Percentiles rank a stretch among this genome's conserved stretches.
phyloP scores from a whole-genome alignment of 1,140 invertebrate genomes.

The Cyphomyrmex costatus region DNA sequence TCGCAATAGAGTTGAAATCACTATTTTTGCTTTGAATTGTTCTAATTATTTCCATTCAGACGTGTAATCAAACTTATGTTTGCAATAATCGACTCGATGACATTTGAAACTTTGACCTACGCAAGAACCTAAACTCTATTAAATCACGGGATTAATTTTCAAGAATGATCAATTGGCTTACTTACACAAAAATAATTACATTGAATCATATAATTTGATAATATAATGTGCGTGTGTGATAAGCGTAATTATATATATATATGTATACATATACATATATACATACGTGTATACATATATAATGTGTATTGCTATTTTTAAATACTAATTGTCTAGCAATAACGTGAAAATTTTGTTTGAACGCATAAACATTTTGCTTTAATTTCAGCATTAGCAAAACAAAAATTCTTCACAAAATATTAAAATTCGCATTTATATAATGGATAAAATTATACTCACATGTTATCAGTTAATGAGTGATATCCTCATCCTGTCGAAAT shows the following conservation, averaged over 20 bases:
- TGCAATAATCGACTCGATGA: background rate
- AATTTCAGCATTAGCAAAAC: background rate
- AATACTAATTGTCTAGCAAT: no score
- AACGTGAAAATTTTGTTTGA: background rate
- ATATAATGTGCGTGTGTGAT: no score
- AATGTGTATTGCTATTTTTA: no score
- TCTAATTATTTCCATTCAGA: background rate
- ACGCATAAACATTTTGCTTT: background rate
- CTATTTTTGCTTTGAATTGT: background rate
- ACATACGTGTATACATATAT: no score
- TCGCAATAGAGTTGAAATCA: background rate
- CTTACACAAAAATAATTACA: no score
- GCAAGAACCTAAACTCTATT: background rate
- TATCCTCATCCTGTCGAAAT: constrained; percentile 56
- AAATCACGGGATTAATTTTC: background rate
- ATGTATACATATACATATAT: no score
- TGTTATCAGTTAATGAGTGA: constrained; percentile 77
- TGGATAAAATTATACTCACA: constrained; percentile 70
- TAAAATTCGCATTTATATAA: background rate
- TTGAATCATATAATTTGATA: no score
- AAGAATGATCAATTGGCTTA: no score
- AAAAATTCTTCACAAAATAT: background rate
- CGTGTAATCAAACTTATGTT: background rate
- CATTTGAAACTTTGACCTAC: background rate
- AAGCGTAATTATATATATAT: no score